Percentiles rank a stretch among this genome's conserved stretches.
Evolutionary conservation across 2,797 vertebrate species (phyloP).

Genomic region (Scolopax rusticola): DNA sequence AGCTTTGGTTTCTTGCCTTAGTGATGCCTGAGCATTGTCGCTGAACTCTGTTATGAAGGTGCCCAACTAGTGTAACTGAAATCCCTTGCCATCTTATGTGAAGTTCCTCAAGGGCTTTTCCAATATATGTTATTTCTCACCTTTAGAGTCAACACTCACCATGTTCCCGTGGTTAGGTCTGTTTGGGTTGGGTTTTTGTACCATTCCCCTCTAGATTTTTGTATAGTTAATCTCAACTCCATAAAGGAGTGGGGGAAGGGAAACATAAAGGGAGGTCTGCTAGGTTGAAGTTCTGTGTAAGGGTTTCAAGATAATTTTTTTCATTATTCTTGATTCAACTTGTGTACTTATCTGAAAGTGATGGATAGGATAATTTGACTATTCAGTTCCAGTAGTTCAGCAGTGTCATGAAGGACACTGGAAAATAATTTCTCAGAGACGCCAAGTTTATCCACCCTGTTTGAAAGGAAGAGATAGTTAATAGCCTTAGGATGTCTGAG

Average conservation of each 20-base stretch:
- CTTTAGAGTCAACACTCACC: neutral
- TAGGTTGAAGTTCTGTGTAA: neutral
- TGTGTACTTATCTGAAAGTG: neutral
- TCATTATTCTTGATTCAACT: neutral
- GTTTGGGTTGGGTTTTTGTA: neutral
- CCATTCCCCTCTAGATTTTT: neutral
- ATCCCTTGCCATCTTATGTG: neutral
- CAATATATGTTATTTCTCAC: neutral
- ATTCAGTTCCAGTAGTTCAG: neutral
- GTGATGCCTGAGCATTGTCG: neutral
- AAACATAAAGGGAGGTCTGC: neutral
- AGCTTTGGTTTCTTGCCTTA: neutral
- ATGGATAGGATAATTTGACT: neutral
- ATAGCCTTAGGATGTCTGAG: neutral
- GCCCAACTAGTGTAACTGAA: neutral
- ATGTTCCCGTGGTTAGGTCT: neutral
- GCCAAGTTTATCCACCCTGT: neutral
- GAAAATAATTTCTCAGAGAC: neutral
- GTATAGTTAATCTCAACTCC: neutral
- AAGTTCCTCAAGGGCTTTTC: neutral
- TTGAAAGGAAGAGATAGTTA: neutral
- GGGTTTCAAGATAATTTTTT: neutral
- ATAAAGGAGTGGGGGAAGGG: neutral
- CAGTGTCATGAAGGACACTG: neutral
- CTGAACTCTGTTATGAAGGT: neutral